Evolutionary conservation across 2,113 vertebrate species (phyloP).

Genomic region (Smithornis capensis): DNA sequence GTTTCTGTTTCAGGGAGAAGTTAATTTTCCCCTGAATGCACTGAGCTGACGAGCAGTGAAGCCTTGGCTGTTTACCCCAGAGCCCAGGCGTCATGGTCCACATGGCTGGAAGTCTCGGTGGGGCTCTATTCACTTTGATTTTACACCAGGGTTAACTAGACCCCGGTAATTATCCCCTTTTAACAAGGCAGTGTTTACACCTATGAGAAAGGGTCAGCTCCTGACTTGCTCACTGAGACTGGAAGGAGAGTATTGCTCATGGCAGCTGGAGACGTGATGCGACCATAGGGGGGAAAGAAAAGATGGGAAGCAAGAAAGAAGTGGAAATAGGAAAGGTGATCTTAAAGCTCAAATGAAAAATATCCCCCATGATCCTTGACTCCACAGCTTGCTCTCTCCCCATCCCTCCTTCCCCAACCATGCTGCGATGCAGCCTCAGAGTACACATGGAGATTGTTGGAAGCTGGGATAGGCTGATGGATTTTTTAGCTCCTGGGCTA

Average conservation of each 20-base stretch:
- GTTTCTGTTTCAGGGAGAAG: not conserved
- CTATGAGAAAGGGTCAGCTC: constrained; percentile 45
- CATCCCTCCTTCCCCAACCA: not conserved
- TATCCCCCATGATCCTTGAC: not conserved
- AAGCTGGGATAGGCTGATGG: constrained; percentile 22
- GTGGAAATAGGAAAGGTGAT: constrained; percentile 14
- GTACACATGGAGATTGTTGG: not conserved
- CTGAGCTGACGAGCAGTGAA: constrained; percentile 31
- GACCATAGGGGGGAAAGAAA: not conserved
- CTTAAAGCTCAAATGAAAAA: constrained; percentile 47
- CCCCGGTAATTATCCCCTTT: constrained; percentile 59
- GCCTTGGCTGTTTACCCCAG: constrained; percentile 34
- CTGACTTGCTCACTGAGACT: not conserved
- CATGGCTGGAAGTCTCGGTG: constrained; percentile 20
- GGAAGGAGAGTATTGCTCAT: constrained; percentile 11
- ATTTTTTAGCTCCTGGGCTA: constrained; percentile 50
- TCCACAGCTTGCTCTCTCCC: not conserved
- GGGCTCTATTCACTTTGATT: constrained; percentile 64
- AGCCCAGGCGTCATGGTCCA: constrained; percentile 3
- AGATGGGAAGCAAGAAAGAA: constrained; percentile 8
- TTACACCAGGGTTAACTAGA: constrained; percentile 56
- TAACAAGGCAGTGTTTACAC: constrained; percentile 64
- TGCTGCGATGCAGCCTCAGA: not conserved
- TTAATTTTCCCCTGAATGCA: constrained; percentile 21
- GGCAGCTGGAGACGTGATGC: constrained; percentile 25